These are phyloP conservation scores for Chrysochloris asiatica DNA, from an alignment of 2,113 vertebrate genomes.

Conservation along the genomic window DNA sequence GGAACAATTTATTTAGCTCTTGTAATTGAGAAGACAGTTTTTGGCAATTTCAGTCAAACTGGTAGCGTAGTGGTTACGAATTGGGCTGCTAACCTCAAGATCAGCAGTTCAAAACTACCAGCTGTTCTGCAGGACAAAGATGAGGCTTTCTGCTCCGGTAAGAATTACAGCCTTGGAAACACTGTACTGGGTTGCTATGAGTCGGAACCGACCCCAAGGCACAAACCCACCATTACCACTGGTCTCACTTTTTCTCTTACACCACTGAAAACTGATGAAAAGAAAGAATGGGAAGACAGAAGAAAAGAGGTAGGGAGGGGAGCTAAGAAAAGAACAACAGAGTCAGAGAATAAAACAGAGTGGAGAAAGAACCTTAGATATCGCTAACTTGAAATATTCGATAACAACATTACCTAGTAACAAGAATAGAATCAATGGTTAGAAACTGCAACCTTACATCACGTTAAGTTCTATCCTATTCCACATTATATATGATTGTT, in stretches of 20 bases:
- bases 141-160: too few relatives aligned
- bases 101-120: too few relatives aligned
- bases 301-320: not conserved
- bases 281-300: not conserved
- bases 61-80: too few relatives aligned
- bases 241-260: conserved; percentile 4
- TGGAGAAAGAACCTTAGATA: not conserved
- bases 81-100: too few relatives aligned
- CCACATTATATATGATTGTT: not conserved
- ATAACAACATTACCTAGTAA: not conserved
- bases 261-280: conserved; percentile 30
- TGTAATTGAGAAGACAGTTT: conserved; percentile 21
- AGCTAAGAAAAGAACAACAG: not conserved
- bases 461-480: not conserved
- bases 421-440: not conserved
- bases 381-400: not conserved
- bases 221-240: too few relatives aligned
- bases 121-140: too few relatives aligned
- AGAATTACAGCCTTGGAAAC: too few relatives aligned
- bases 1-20: not conserved
- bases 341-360: not conserved
- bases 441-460: not conserved
- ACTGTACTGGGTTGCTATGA: too few relatives aligned
- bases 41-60: conserved; percentile 49
- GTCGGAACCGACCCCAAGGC: too few relatives aligned